Evolutionary conservation across 2,113 vertebrate species (phyloP).

Genomic region (Mobula birostris): DNA sequence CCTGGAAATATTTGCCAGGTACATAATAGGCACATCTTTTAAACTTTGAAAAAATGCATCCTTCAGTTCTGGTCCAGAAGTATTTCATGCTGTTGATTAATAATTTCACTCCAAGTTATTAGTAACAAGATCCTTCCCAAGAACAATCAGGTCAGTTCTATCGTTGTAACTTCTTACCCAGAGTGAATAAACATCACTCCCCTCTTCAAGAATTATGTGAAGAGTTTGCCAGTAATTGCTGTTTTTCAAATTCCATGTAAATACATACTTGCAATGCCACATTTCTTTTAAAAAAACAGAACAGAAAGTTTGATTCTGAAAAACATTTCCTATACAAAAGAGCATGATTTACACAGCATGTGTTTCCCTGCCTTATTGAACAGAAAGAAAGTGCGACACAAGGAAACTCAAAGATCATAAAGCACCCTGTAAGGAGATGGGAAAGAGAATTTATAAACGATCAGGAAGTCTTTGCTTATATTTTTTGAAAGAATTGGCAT

Average conservation of each 20-base stretch:
- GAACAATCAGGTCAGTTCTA: neutral
- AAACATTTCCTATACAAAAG: neutral
- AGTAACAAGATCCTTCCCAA: neutral
- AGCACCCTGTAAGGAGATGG: too few relatives aligned
- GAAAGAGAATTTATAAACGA: neutral
- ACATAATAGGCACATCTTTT: neutral
- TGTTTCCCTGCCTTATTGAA: neutral
- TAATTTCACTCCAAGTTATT: neutral
- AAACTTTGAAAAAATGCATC: neutral
- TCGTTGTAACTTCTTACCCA: neutral
- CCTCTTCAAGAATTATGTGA: neutral
- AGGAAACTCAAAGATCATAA: neutral
- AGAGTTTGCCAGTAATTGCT: neutral
- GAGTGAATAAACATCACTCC: neutral
- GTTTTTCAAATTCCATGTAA: neutral
- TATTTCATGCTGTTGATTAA: neutral
- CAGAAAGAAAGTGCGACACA: neutral
- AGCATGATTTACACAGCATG: neutral
- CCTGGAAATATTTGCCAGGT: neutral
- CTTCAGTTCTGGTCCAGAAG: neutral
- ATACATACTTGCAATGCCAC: neutral
- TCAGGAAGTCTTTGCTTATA: neutral
- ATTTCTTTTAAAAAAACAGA: neutral
- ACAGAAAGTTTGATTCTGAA: neutral
- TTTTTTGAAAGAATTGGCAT: neutral